phyloP scores from a whole-genome alignment of 2,797 vertebrate species.

The Manis crassicaudata region DNA sequence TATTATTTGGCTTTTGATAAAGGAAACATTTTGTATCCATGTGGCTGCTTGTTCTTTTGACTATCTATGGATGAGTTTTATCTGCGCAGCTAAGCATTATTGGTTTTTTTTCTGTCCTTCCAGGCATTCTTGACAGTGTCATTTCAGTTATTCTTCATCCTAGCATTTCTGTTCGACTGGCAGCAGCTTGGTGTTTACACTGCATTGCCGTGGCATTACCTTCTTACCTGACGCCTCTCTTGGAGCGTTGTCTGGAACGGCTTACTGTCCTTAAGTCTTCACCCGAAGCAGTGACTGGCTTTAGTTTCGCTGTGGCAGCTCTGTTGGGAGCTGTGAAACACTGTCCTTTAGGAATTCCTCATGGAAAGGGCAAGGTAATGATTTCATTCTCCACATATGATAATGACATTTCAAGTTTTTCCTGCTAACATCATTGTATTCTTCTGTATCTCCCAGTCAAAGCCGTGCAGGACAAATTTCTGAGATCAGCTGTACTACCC shows the following conservation, averaged over 20 bases:
- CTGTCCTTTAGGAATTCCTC: constrained; percentile 94
- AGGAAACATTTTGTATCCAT: constrained; percentile 20
- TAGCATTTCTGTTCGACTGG: constrained; percentile 88
- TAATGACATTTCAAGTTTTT: not conserved
- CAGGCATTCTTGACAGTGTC: constrained; percentile 92
- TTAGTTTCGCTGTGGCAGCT: constrained; percentile 91
- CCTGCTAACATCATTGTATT: not conserved
- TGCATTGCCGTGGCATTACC: constrained; percentile 91
- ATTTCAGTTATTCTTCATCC: constrained; percentile 91
- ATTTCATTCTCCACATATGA: constrained; percentile 5
- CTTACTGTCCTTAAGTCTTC: constrained; percentile 90
- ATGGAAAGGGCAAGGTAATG: constrained; percentile 93
- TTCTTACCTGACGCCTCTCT: constrained; percentile 87
- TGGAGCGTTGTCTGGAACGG: constrained; percentile 92
- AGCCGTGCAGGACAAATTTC: not conserved
- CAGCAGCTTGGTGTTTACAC: constrained; percentile 94
- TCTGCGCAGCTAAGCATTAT: not conserved
- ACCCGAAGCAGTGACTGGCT: constrained; percentile 93
- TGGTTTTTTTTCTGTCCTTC: constrained; percentile 76
- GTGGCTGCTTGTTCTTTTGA: not conserved
- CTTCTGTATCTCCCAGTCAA: not conserved
- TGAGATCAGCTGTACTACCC: not conserved
- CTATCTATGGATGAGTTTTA: not conserved
- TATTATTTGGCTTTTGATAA: constrained; percentile 1
- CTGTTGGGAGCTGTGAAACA: constrained; percentile 92